Evolutionary conservation across 2,888 invertebrate species (phyloP).

Genomic region (Dione vanillae): DNA sequence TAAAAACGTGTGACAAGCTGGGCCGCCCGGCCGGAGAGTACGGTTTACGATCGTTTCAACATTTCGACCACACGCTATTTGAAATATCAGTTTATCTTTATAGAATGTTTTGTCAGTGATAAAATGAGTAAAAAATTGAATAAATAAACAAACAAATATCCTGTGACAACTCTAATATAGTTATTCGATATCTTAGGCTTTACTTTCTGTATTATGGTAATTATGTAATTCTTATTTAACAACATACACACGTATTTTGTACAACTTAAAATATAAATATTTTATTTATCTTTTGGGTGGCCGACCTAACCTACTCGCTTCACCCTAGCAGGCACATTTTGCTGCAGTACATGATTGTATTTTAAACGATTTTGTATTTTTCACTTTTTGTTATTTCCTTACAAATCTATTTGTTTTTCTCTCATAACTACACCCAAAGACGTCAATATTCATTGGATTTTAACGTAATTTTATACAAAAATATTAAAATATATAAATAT

Average conservation of each 20-base stretch:
- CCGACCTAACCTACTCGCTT: too few species aligned
- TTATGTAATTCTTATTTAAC: background rate
- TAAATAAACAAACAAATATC: constrained; percentile 2
- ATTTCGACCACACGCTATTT: constrained; percentile 48
- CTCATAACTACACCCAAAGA: too few species aligned
- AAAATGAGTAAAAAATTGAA: constrained; percentile 38
- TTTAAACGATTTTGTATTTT: too few species aligned
- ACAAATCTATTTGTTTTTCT: too few species aligned
- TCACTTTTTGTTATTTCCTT: too few species aligned
- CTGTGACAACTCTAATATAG: background rate
- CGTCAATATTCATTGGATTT: too few species aligned
- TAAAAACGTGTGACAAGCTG: constrained; percentile 65
- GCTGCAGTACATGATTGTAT: too few species aligned
- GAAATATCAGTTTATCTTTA: constrained; percentile 47
- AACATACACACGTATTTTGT: background rate
- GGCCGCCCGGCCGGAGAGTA: constrained; percentile 54
- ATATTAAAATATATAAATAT: background rate
- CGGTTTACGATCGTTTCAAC: constrained; percentile 54
- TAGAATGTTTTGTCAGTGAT: constrained; percentile 46
- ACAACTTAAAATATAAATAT: background rate
- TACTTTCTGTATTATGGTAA: background rate
- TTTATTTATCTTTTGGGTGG: too few species aligned
- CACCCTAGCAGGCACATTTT: too few species aligned
- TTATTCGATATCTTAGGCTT: background rate
- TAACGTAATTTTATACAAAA: background rate